Evolutionary conservation across 2,797 vertebrate species (phyloP).

Genomic region (Pampus argenteus): DNA sequence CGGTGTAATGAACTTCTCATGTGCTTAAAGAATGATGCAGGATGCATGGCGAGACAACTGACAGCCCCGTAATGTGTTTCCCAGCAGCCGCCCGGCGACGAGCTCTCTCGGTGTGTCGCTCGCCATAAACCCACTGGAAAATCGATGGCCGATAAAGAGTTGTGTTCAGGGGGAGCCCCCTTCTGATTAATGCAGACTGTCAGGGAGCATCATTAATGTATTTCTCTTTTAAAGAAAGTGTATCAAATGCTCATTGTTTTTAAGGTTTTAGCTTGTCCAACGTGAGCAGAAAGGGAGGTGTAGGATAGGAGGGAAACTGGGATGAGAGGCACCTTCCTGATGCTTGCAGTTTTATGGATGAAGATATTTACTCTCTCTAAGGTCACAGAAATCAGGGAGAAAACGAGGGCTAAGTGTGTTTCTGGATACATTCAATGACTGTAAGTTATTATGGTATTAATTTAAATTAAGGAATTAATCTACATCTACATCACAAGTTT

Average conservation of each 20-base stretch:
- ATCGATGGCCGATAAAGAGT: slow-evolving; percentile 90
- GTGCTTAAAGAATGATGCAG: slow-evolving; percentile 92
- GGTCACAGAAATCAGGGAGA: slow-evolving; percentile 46
- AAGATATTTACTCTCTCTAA: slow-evolving; percentile 47
- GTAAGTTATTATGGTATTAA: slow-evolving; percentile 18
- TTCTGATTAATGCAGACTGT: slow-evolving; percentile 87
- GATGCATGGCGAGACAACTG: slow-evolving; percentile 87
- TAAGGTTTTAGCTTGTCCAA: slow-evolving; percentile 55
- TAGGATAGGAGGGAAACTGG: slow-evolving; percentile 17
- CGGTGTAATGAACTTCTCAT: slow-evolving; percentile 92
- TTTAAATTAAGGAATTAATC: not conserved
- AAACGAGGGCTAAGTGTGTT: not conserved
- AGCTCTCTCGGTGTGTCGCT: slow-evolving; percentile 84
- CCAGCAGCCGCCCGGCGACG: slow-evolving; percentile 82
- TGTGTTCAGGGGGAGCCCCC: slow-evolving; percentile 86
- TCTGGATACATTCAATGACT: slow-evolving; percentile 18
- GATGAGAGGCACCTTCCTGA: slow-evolving; percentile 29
- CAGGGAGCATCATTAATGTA: slow-evolving; percentile 82
- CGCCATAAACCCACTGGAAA: slow-evolving; percentile 88
- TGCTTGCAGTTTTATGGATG: slow-evolving; percentile 37
- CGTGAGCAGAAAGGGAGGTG: slow-evolving; percentile 45
- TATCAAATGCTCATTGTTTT: slow-evolving; percentile 78
- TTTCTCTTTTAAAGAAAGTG: slow-evolving; percentile 79
- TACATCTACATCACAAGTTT: not conserved
- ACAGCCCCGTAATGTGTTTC: slow-evolving; percentile 91